phyloP scores from a whole-genome alignment of 92 coral and sea anemone species.

The Parazoanthus darwini region DNA sequence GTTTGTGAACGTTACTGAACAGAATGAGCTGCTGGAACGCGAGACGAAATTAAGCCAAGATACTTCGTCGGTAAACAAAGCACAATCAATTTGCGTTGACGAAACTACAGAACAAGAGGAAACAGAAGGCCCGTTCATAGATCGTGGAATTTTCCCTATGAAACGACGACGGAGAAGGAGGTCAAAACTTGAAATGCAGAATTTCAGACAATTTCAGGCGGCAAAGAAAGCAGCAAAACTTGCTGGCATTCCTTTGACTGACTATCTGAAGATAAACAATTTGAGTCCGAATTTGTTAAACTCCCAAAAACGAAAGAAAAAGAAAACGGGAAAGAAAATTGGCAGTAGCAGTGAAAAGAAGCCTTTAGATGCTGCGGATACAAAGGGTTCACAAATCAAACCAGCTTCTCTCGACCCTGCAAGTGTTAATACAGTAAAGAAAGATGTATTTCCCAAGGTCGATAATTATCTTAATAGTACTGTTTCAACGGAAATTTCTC shows the following conservation, averaged over 20 bases:
- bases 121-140: slow-evolving; percentile 21
- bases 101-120: slow-evolving; percentile 1
- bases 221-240: slow-evolving; percentile 14
- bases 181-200: slow-evolving; percentile 39
- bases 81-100: not conserved
- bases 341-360: not conserved
- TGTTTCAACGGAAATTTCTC: not conserved
- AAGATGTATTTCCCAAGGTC: not conserved
- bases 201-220: slow-evolving; percentile 16
- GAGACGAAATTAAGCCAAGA: not conserved
- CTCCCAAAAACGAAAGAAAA: slow-evolving; percentile 27
- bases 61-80: not conserved
- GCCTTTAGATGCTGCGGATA: not conserved
- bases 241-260: not conserved
- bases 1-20: not conserved
- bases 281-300: not conserved
- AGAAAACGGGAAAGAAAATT: not conserved
- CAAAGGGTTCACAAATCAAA: not conserved
- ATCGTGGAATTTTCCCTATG: slow-evolving; percentile 39
- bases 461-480: not conserved
- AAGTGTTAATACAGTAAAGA: not conserved
- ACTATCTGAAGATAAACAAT: slow-evolving; percentile 13
- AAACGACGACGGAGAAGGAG: slow-evolving; percentile 41
- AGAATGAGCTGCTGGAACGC: not conserved
- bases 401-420: not conserved